These are phyloP conservation scores for Monochamus saltuarius DNA, from an alignment of 1,140 invertebrate genomes.

Conservation along the genomic window DNA sequence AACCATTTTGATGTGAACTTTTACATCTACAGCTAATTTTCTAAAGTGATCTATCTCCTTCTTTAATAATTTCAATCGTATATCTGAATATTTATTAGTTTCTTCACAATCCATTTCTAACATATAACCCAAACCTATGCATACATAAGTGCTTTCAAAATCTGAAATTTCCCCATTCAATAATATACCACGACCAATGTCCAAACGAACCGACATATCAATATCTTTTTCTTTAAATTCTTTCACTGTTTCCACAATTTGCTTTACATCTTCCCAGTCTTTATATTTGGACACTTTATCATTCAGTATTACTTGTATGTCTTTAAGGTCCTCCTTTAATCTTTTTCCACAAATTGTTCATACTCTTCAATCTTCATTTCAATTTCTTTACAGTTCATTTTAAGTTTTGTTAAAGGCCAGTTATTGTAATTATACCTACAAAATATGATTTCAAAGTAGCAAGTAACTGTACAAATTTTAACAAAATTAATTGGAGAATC, in stretches of 20 bases:
- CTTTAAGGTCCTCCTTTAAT: constrained; percentile 45
- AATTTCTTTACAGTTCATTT: constrained; percentile 22
- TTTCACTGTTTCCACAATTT: constrained; percentile 30
- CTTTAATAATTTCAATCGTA: constrained; percentile 42
- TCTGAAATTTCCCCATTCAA: constrained; percentile 37
- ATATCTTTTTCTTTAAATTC: constrained; percentile 41
- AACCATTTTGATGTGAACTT: constrained; percentile 49
- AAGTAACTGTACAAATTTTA: too few relatives aligned
- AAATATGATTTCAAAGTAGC: too few relatives aligned
- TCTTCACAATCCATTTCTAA: constrained; percentile 47
- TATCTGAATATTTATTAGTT: constrained; percentile 47
- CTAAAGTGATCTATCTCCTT: constrained; percentile 47
- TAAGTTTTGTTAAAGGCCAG: too few relatives aligned
- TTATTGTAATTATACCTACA: too few relatives aligned
- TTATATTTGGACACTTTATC: constrained; percentile 35
- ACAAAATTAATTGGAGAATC: too few relatives aligned
- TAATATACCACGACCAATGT: constrained; percentile 35
- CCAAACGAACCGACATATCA: constrained; percentile 37
- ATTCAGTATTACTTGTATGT: constrained; percentile 36
- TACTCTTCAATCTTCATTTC: constrained; percentile 45
- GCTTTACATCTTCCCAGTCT: constrained; percentile 46
- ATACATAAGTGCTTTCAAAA: constrained; percentile 39
- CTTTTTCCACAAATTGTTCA: constrained; percentile 45
- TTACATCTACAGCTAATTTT: constrained; percentile 46
- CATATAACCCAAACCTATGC: constrained; percentile 44